phyloP scores from a whole-genome alignment of 2,888 invertebrate species.

The Endomychus coccineus region DNA sequence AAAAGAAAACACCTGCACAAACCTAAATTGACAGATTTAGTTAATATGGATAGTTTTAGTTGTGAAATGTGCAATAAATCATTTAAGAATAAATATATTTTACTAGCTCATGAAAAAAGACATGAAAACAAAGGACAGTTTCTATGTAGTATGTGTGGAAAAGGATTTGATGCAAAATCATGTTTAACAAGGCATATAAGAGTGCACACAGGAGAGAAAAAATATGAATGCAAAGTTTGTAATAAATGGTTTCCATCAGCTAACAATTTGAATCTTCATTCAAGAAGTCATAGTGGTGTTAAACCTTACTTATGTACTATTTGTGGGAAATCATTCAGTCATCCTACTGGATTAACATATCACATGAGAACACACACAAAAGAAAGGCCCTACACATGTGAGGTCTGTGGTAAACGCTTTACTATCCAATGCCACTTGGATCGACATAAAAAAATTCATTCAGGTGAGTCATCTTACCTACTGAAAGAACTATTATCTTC shows the following conservation, averaged over 20 bases:
- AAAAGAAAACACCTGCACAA: too few species aligned
- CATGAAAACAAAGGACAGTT: conserved; percentile 33
- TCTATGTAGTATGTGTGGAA: conserved; percentile 29
- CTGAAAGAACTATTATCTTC: neutral
- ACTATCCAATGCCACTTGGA: conserved; percentile 33
- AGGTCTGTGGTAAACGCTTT: conserved; percentile 32
- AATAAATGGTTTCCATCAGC: conserved; percentile 29
- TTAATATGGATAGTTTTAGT: conserved; percentile 17
- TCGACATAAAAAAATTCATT: conserved; percentile 33
- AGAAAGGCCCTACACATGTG: conserved; percentile 34
- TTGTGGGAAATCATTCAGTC: conserved; percentile 32
- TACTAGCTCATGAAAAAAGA: conserved; percentile 28
- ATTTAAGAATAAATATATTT: conserved; percentile 32
- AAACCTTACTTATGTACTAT: conserved; percentile 32
- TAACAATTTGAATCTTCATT: conserved; percentile 30
- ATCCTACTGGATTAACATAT: conserved; percentile 31
- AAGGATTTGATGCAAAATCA: conserved; percentile 31
- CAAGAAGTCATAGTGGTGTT: conserved; percentile 29
- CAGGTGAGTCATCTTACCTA: too few species aligned
- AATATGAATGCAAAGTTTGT: conserved; percentile 29
- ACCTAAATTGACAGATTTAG: too few species aligned
- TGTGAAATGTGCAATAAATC: conserved; percentile 31
- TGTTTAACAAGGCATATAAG: conserved; percentile 29
- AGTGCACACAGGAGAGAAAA: conserved; percentile 32
- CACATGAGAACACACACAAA: conserved; percentile 33